Base-by-base conservation (phyloP, 92 coral and sea anemone genomes). In the Epizoanthus stellaris region DNA sequence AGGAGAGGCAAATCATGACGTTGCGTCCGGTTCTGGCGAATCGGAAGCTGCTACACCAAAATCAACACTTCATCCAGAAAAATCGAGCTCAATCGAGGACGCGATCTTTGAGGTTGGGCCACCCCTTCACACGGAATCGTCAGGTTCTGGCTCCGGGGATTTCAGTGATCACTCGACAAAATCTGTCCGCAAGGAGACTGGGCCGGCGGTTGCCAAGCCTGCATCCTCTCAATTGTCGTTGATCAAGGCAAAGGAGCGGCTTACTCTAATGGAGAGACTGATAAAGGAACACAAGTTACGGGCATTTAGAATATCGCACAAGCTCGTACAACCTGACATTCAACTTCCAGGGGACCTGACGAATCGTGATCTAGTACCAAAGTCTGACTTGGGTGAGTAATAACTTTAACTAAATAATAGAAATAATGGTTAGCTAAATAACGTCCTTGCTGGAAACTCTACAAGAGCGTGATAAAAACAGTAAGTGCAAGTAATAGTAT, bases 31-130 rank as follows among this genome's bases (percentile, higher is more conserved):
- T 47, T 86, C 86, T 36, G 90, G 73, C 6, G 86, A 59, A 68
- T 38, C 70, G 57, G 87, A 71, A 38, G 49, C 65, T 57, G 49
- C 73, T 11, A 85, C 82, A 19, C 53, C 57, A 1, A 86, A 77
- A 77, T 64, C 73, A 12, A 82, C 88, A 49, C 64, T 65, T 4
- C 56, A 52, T 54, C 63, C 76, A 7, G 76, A 43, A 10, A 71
- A 65, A 23, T 39, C 67, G 47, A 62, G 49, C 71, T 82, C 88
- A 64, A 93, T 91, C 40, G 93, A 94, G 82, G 98, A 94, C 67
- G 95, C 95, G 60, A 87, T 93, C 43, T 90, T 85, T 66, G 92
- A 93, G 38, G 90, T 77, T 7, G 96, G 94, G 4, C 39, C 69
- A 36, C 89, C 89, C 62, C 52, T 90, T n/a, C 56, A 70, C 11